Evolutionary conservation across 1,140 invertebrate genomes (phyloP).

Genomic region (Acromyrmex echinatior): DNA sequence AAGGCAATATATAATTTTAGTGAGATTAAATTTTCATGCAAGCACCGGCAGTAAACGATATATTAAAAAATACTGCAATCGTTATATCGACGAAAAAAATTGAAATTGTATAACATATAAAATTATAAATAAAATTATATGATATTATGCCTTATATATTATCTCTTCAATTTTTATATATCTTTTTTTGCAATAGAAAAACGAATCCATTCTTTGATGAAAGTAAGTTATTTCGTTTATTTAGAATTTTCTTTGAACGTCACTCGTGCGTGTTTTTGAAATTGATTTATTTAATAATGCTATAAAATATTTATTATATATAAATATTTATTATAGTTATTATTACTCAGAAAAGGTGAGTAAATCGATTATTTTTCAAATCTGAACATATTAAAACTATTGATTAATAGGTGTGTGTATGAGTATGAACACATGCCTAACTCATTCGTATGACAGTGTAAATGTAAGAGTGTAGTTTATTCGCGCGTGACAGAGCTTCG

Average conservation of each 20-base stretch:
- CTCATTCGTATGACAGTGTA: constrained; percentile 4
- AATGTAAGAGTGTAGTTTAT: background rate
- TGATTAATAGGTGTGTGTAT: constrained; percentile 6
- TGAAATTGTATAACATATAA: too few relatives aligned
- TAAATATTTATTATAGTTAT: background rate
- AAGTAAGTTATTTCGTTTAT: background rate
- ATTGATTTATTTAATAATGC: background rate
- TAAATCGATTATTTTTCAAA: background rate
- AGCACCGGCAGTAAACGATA: background rate
- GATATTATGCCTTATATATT: too few relatives aligned
- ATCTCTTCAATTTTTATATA: background rate
- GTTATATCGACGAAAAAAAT: background rate
- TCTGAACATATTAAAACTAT: background rate
- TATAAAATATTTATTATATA: background rate
- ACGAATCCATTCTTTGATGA: background rate
- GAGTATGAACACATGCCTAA: constrained; percentile 3
- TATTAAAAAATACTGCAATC: background rate
- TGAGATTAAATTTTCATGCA: background rate
- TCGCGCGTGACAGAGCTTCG: constrained; percentile 19
- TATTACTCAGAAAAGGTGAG: background rate
- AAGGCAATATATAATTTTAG: background rate
- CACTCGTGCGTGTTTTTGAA: background rate
- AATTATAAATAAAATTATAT: background rate
- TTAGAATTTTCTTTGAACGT: background rate
- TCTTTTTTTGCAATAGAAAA: background rate